Percentiles rank a stretch among this genome's conserved stretches.
These are phyloP conservation scores for Pinctada fucata DNA, from an alignment of 2,888 invertebrate genomes.

Conservation along the genomic window DNA sequence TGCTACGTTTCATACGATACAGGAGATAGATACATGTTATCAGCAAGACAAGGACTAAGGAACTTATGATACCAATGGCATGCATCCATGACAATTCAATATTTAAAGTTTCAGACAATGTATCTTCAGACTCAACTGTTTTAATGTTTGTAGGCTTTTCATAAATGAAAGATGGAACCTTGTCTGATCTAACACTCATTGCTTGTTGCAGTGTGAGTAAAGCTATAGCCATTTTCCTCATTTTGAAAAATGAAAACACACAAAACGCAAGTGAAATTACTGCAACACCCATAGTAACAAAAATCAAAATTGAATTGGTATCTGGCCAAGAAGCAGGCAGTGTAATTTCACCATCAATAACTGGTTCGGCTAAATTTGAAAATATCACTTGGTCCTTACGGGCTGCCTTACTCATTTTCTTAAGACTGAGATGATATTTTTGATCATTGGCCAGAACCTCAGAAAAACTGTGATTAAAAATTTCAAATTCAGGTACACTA, in stretches of 20 bases:
- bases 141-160: too few relatives aligned
- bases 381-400: slow-evolving; percentile 4
- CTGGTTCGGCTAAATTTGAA: too few relatives aligned
- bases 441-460: slow-evolving; percentile 12
- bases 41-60: too few relatives aligned
- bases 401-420: slow-evolving; percentile 17
- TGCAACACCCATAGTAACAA: slow-evolving; percentile 10
- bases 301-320: slow-evolving; percentile 5
- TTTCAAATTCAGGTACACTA: slow-evolving; percentile 4
- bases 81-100: too few relatives aligned
- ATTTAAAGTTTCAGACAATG: too few relatives aligned
- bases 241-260: slow-evolving; percentile 7
- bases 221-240: too few relatives aligned
- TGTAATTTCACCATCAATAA: slow-evolving; percentile 7
- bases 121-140: too few relatives aligned
- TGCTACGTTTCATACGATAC: too few relatives aligned
- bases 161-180: too few relatives aligned
- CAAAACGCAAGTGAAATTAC: neutral
- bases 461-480: slow-evolving; percentile 6
- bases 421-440: slow-evolving; percentile 4
- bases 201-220: too few relatives aligned
- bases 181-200: too few relatives aligned
- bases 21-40: too few relatives aligned
- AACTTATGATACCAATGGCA: slow-evolving; percentile 5
- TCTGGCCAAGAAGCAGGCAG: neutral